These are phyloP conservation scores for Lagria hirta DNA, from an alignment of 2,888 invertebrate genomes.

Conservation along the genomic window DNA sequence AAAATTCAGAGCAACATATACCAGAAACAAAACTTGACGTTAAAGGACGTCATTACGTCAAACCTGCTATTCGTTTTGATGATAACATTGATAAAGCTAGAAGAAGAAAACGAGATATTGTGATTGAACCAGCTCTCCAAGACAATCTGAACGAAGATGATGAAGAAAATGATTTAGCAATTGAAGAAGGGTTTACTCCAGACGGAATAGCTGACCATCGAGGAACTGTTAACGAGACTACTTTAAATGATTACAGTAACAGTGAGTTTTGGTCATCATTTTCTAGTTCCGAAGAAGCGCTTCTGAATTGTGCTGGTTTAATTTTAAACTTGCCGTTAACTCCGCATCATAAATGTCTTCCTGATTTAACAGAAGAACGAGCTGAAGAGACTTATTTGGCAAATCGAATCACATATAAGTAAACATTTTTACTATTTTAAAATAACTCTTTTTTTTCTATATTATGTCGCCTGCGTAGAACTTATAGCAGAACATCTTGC, in stretches of 20 bases:
- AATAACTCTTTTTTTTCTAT: constrained; percentile 12
- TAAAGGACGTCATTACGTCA: constrained; percentile 46
- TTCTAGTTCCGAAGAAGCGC: constrained; percentile 76
- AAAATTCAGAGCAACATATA: not conserved
- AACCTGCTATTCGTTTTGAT: constrained; percentile 44
- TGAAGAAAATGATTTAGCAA: constrained; percentile 61
- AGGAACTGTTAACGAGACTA: constrained; percentile 65
- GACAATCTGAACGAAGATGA: constrained; percentile 61
- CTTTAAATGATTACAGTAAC: constrained; percentile 69
- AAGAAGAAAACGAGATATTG: constrained; percentile 58
- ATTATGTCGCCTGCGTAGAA: too few species aligned
- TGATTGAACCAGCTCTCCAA: constrained; percentile 56
- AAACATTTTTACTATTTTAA: constrained; percentile 2
- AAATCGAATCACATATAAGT: constrained; percentile 71
- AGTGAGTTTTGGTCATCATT: constrained; percentile 82
- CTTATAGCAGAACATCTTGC: too few species aligned
- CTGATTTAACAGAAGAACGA: constrained; percentile 51
- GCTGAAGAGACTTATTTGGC: constrained; percentile 58
- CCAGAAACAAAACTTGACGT: constrained; percentile 32
- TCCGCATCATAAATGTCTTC: constrained; percentile 62
- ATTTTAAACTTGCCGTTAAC: constrained; percentile 71
- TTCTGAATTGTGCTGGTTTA: constrained; percentile 72
- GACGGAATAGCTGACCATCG: constrained; percentile 68
- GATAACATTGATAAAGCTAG: constrained; percentile 44
- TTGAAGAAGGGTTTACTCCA: constrained; percentile 64